Evolutionary conservation across 2,888 invertebrate species (phyloP).

Genomic region (Xylota sylvarum): DNA sequence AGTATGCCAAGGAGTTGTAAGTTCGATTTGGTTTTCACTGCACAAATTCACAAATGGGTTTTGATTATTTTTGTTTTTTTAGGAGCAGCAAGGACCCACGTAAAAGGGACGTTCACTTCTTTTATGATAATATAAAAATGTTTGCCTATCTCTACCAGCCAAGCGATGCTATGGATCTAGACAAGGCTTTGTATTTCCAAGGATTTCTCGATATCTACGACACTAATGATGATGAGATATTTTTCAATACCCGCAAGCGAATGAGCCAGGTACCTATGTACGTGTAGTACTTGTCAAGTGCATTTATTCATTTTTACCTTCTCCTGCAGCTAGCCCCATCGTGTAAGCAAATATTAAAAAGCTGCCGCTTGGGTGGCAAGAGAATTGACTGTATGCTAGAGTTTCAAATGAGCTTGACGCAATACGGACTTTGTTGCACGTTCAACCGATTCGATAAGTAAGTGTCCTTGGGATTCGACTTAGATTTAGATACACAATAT

Average conservation of each 20-base stretch:
- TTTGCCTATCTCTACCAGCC: constrained; percentile 80
- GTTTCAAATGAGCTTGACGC: constrained; percentile 82
- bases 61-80: background rate
- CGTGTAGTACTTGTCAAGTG: constrained; percentile 3
- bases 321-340: constrained; percentile 83
- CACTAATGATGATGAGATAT: constrained; percentile 79
- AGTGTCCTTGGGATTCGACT: background rate
- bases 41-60: background rate
- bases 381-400: constrained; percentile 79
- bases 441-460: constrained; percentile 82
- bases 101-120: constrained; percentile 70
- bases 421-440: constrained; percentile 85
- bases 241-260: constrained; percentile 80
- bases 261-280: constrained; percentile 76
- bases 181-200: constrained; percentile 80
- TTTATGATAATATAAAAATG: constrained; percentile 79
- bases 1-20: constrained; percentile 84
- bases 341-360: constrained; percentile 82
- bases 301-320: background rate
- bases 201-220: constrained; percentile 81
- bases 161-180: constrained; percentile 77
- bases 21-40: constrained; percentile 77
- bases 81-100: constrained; percentile 79
- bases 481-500: background rate
- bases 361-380: constrained; percentile 81